Percentiles rank a stretch among this genome's conserved stretches.
Evolutionary conservation across 2,113 vertebrate genomes (phyloP).

Genomic region (Mugil cephalus): DNA sequence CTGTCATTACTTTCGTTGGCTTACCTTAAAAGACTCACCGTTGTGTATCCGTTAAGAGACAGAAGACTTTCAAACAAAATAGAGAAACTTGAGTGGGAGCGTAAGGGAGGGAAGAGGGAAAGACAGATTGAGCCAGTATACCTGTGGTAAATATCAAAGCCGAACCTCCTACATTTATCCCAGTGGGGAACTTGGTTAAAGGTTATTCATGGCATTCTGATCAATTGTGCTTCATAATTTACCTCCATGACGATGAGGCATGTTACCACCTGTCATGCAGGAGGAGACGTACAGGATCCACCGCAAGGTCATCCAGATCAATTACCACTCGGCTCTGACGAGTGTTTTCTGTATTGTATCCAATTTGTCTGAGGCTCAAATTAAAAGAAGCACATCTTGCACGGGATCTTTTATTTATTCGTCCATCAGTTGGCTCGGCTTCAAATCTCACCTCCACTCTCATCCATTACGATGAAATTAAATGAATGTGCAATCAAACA

Average conservation of each 20-base stretch:
- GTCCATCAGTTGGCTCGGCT: constrained; percentile 15
- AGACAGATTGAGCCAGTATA: constrained; percentile 11
- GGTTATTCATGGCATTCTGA: constrained; percentile 60
- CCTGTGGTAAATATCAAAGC: constrained; percentile 44
- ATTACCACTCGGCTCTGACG: constrained; percentile 43
- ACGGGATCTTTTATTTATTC: constrained; percentile 38
- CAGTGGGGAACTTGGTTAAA: constrained; percentile 54
- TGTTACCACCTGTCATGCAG: constrained; percentile 45
- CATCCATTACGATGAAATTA: constrained; percentile 21
- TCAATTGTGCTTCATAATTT: constrained; percentile 63
- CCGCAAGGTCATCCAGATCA: constrained; percentile 54
- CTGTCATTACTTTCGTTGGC: too few species aligned
- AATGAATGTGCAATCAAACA: constrained; percentile 54
- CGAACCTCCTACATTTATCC: constrained; percentile 27
- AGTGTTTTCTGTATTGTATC: constrained; percentile 21
- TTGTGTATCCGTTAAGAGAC: too few species aligned
- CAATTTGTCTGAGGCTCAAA: constrained; percentile 48
- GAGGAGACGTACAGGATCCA: constrained; percentile 4
- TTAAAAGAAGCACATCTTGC: constrained; percentile 30
- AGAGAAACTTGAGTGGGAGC: background rate
- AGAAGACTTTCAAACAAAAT: background rate
- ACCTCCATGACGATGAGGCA: constrained; percentile 32
- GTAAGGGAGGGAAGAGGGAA: background rate
- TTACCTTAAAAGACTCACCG: too few species aligned
- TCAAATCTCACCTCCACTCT: constrained; percentile 9